phyloP scores from a whole-genome alignment of 2,797 vertebrate species.

The Notolabrus celidotus region DNA sequence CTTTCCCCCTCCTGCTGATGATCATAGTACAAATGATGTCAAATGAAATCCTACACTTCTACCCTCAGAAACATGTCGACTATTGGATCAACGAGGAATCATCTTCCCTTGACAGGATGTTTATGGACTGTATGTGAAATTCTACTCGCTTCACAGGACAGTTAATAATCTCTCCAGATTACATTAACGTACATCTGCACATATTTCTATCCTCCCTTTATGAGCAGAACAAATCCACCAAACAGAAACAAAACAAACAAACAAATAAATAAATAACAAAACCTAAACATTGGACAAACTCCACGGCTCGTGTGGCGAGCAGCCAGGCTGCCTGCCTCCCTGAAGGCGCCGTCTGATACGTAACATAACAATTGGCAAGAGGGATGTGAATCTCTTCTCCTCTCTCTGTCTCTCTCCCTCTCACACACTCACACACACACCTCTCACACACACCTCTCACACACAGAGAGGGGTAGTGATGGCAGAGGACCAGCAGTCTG shows the following conservation, averaged over 20 bases:
- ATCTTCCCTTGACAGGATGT: no score
- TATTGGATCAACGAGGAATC: no score
- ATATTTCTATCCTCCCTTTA: neutral
- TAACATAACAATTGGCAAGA: slow-evolving; percentile 79
- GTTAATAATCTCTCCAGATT: no score
- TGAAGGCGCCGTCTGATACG: slow-evolving; percentile 77
- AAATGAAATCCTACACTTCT: no score
- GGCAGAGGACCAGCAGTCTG: slow-evolving; percentile 66
- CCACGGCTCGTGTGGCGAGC: slow-evolving; percentile 58
- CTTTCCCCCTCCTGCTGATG: no score
- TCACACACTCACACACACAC: slow-evolving; percentile 18
- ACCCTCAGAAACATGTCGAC: no score
- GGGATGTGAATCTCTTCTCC: slow-evolving; percentile 47
- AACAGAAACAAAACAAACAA: slow-evolving; percentile 50
- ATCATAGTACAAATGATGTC: no score
- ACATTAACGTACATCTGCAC: neutral
- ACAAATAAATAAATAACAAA: slow-evolving; percentile 37
- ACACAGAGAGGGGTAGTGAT: slow-evolving; percentile 30
- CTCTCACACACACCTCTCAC: slow-evolving; percentile 33
- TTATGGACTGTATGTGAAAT: no score
- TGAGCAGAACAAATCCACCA: slow-evolving; percentile 22
- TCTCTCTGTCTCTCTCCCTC: slow-evolving; percentile 10
- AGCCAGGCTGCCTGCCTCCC: slow-evolving; percentile 77
- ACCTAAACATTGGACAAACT: slow-evolving; percentile 68
- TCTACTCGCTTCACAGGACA: no score